Conservation (phyloP, 1,140 invertebrate species). For the Euborellia annulipes region DNA sequence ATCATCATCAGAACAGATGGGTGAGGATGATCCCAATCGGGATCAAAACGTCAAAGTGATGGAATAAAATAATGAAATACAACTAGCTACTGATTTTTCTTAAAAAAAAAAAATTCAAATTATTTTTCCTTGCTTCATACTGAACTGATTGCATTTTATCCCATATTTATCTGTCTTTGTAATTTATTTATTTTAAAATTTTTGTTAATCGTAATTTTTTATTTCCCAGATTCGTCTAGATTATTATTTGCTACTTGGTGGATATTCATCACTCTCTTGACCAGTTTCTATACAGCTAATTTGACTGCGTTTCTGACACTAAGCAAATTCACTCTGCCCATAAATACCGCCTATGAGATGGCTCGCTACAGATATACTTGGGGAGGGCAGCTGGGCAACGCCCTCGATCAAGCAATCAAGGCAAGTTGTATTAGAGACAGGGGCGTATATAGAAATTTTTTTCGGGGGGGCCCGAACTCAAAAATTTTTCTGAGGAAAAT, state of each 20-base stretch:
- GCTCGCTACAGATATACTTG: constrained; percentile 46
- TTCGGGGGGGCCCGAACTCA: too few relatives aligned
- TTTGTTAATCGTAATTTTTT: constrained; percentile 9
- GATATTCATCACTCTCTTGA: constrained; percentile 74
- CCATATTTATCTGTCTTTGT: neutral
- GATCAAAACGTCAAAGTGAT: too few relatives aligned
- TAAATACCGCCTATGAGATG: constrained; percentile 50
- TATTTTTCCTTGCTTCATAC: too few relatives aligned
- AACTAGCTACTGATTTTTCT: too few relatives aligned
- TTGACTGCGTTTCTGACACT: constrained; percentile 75
- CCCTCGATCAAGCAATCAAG: constrained; percentile 45
- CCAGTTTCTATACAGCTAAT: constrained; percentile 84
- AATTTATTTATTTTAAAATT: neutral
- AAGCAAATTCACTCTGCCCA: constrained; percentile 63
- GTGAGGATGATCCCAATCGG: too few relatives aligned
- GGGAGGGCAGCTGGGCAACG: constrained; percentile 45
- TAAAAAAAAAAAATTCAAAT: too few relatives aligned
- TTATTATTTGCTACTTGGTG: constrained; percentile 80
- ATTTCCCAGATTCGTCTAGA: constrained; percentile 53
- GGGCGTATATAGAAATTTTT: too few relatives aligned
- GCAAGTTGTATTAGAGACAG: constrained; percentile 27
- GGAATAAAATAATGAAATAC: too few relatives aligned
- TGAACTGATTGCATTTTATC: neutral
- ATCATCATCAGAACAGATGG: too few relatives aligned
- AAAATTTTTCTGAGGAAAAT: too few relatives aligned